Conservation (phyloP, 1,140 invertebrate genomes). For the Zaprionus vittiger region DNA sequence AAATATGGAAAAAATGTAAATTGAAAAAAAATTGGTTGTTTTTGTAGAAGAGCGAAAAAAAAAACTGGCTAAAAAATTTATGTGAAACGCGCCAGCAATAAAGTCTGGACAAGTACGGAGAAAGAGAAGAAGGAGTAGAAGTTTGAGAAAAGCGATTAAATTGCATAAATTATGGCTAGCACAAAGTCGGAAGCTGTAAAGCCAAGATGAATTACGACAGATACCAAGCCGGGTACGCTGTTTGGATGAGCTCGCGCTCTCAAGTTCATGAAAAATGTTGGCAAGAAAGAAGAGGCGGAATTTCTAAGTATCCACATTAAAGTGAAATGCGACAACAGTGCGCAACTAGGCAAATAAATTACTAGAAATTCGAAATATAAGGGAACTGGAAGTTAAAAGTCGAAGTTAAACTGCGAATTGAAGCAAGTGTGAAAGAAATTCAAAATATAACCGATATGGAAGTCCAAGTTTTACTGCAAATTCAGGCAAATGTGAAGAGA, state of each 20-base stretch:
- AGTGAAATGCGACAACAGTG: slow-evolving; percentile 31
- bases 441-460: no score
- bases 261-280: slow-evolving; percentile 11
- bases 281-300: not conserved
- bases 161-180: slow-evolving; percentile 67
- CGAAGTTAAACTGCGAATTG: not conserved
- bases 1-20: slow-evolving; percentile 62
- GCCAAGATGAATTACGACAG: slow-evolving; percentile 66
- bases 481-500: not conserved
- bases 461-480: no score
- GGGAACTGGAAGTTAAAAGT: not conserved
- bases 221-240: slow-evolving; percentile 21
- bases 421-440: not conserved
- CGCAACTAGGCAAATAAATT: not conserved
- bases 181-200: slow-evolving; percentile 50
- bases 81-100: slow-evolving; percentile 47
- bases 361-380: not conserved
- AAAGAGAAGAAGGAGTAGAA: slow-evolving; percentile 28
- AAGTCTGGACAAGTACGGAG: slow-evolving; percentile 36
- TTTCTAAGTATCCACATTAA: slow-evolving; percentile 3
- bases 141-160: slow-evolving; percentile 67
- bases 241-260: slow-evolving; percentile 22
- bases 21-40: slow-evolving; percentile 62
- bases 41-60: slow-evolving; percentile 14
- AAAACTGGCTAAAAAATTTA: slow-evolving; percentile 58